Percentiles rank a stretch among this genome's conserved stretches.
Evolutionary conservation across 2,797 vertebrate genomes (phyloP).

Genomic region (Acipenser ruthenus): DNA sequence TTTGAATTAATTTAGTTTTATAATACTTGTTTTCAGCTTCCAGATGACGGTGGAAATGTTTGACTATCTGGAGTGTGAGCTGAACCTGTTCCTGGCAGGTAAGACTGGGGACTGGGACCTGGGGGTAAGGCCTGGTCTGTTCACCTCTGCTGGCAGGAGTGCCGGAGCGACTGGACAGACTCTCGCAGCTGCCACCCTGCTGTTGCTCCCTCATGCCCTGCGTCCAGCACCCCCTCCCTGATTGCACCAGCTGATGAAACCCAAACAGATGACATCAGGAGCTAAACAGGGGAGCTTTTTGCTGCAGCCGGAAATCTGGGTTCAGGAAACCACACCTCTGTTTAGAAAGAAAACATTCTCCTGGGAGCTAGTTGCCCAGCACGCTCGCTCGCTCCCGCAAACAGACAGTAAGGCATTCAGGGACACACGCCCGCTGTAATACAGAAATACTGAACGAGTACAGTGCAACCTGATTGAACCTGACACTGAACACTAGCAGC

Average conservation of each 20-base stretch:
- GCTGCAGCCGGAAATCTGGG: slow-evolving; percentile 12
- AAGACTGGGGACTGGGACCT: slow-evolving; percentile 29
- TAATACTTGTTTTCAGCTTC: slow-evolving; percentile 60
- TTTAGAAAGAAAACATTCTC: slow-evolving; percentile 29
- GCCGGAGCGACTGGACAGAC: not conserved
- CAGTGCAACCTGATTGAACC: too few species aligned
- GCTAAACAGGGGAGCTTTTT: slow-evolving; percentile 9
- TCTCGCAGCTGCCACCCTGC: too few species aligned
- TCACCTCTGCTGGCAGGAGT: slow-evolving; percentile 1
- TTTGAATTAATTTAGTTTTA: too few species aligned
- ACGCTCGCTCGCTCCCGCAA: too few species aligned
- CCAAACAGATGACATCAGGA: slow-evolving; percentile 1
- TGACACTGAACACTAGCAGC: too few species aligned
- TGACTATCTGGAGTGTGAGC: slow-evolving; percentile 96
- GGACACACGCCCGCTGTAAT: too few species aligned
- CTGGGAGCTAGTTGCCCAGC: slow-evolving; percentile 25
- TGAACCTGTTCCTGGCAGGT: slow-evolving; percentile 94
- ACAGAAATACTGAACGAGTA: too few species aligned
- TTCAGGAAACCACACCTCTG: slow-evolving; percentile 58
- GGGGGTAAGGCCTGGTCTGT: not conserved
- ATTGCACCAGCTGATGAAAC: not conserved
- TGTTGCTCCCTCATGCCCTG: too few species aligned
- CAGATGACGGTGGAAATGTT: slow-evolving; percentile 98
- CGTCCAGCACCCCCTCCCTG: not conserved
- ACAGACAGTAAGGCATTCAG: too few species aligned